Conservation (phyloP, 1,140 invertebrate genomes). For the Gonioctena quinquepunctata region DNA sequence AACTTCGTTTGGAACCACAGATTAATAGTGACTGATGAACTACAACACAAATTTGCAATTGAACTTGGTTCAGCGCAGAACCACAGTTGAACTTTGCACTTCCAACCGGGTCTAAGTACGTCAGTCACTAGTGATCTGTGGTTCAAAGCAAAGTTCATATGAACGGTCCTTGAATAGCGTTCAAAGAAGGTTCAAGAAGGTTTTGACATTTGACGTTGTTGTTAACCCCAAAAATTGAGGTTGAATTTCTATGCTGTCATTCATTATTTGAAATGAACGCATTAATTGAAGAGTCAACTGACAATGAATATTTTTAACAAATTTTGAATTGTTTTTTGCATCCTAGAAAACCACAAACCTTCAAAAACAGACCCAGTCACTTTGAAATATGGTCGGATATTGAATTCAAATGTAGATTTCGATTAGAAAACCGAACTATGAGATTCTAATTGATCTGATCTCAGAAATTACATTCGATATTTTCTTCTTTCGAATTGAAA, state of each 20-base stretch:
- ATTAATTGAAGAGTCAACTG: not conserved
- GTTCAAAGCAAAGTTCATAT: not conserved
- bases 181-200: not conserved
- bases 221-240: not conserved
- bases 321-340: not conserved
- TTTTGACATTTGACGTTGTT: not conserved
- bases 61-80: not conserved
- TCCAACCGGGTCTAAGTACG: not conserved
- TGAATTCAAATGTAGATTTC: conserved; percentile 1
- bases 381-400: not conserved
- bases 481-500: conserved; percentile 17
- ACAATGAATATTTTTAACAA: not conserved
- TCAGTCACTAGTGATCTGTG: not conserved
- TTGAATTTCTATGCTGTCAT: not conserved
- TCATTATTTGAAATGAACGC: not conserved
- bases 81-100: not conserved
- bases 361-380: not conserved
- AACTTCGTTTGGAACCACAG: not conserved
- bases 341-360: not conserved
- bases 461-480: conserved; percentile 1
- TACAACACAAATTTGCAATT: not conserved
- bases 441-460: not conserved
- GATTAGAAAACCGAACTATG: not conserved
- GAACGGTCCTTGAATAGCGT: not conserved
- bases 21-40: not conserved